A percentile compares a stretch with the other conserved stretches of the same genome.
Evolutionary conservation across 2,797 vertebrate species (phyloP).

Genomic region (Peromyscus nudipes): DNA sequence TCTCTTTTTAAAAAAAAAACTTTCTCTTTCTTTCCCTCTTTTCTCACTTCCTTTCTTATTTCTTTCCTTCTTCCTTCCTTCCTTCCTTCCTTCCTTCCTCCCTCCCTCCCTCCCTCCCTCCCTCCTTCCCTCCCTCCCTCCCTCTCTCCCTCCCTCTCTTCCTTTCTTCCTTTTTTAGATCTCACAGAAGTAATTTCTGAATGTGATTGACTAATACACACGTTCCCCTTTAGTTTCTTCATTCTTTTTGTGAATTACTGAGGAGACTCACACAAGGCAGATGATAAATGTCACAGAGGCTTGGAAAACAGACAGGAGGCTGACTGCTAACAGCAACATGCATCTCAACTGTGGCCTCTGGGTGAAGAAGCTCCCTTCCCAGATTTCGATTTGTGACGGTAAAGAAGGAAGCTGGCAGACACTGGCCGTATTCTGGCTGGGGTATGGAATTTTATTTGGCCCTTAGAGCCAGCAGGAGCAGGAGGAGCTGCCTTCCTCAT

Average conservation of each 20-base stretch:
- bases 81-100: no score
- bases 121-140: neutral
- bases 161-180: neutral
- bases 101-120: no score
- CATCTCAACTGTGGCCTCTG: neutral
- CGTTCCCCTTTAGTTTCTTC: neutral
- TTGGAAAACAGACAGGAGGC: neutral
- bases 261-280: neutral
- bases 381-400: neutral
- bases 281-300: neutral
- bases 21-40: rapidly evolving
- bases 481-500: neutral
- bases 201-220: neutral
- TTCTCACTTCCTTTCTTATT: neutral
- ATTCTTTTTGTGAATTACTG: neutral
- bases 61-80: no score
- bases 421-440: neutral
- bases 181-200: neutral
- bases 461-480: neutral
- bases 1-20: no score
- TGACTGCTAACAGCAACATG: neutral
- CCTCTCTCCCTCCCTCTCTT: no score
- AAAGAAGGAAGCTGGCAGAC: neutral
- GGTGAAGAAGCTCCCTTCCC: neutral
- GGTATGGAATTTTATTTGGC: neutral